Base-by-base conservation (phyloP, 2,113 vertebrate species). In the Telmatochromis brichardi region DNA sequence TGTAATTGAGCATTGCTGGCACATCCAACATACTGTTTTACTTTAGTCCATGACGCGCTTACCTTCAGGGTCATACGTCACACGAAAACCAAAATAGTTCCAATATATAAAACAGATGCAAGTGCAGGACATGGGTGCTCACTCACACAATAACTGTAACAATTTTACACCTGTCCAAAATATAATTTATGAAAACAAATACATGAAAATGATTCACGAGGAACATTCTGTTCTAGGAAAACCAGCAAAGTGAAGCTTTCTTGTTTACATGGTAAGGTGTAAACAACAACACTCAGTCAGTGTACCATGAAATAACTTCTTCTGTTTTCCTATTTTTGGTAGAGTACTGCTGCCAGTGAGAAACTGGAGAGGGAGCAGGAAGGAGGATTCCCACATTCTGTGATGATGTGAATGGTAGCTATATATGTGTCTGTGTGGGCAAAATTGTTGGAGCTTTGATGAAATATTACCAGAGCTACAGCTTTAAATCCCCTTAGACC, bases 391-490 rank as follows among this genome's bases (percentile, higher is more conserved):
- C 94, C 90, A 92, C 92, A 81, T 92, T 89, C 57, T 15, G 23
- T 83, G 86, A 92, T 83, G 82, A 88, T 91, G 92, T 86, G 85
- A 47, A 51, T 19, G 76, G 5, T 47, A 60, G 82, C 84, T 95
- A 95, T 95, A 92, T 91, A 28, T 89, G 90, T 83, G n/a, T 87
- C 31, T 87, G 90, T 92, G 94, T 95, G 93, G 94, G 94, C 93
- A 92, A 82, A 88, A 91, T 85, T 90, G 88, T 91, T 85, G 84
- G 68, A 76, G 90, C 89, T 86, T 91, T 92, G 85, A 92, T 92
- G 37, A 92, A 89, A 94, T 90, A 85, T 88, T 85, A 83, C 65
- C 71, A 40, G 73, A 80, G 76, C 89, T 90, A 73, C 58, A 82
- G 55, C 73, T 84, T 85, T 78, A 23, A 84, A 58, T 90, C 86